A percentile compares a stretch with the other conserved stretches of the same genome.
These are phyloP conservation scores for Squalus acanthias DNA, from an alignment of 2,797 vertebrate genomes.

Conservation along the genomic window DNA sequence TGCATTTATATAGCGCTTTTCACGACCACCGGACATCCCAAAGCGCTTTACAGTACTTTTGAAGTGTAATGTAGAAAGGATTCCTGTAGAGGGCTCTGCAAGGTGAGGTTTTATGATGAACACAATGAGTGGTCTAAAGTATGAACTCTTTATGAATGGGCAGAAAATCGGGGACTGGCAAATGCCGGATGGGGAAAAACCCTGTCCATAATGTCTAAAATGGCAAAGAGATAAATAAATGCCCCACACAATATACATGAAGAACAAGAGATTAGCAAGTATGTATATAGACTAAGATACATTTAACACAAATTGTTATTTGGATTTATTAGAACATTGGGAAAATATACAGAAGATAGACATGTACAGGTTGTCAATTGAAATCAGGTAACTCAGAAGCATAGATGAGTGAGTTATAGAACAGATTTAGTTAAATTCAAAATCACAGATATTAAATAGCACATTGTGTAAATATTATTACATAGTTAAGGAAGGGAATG, in stretches of 20 bases:
- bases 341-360: background rate
- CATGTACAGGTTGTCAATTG: background rate
- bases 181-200: background rate
- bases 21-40: too few species aligned
- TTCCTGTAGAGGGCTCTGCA: background rate
- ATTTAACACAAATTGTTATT: background rate
- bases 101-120: background rate
- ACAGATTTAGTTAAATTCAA: background rate
- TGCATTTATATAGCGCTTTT: too few species aligned
- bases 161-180: background rate
- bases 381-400: background rate
- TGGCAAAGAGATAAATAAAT: background rate
- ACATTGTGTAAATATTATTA: background rate
- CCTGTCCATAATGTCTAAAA: background rate
- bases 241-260: background rate
- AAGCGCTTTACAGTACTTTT: too few species aligned
- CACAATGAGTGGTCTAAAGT: background rate
- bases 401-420: background rate
- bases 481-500: background rate
- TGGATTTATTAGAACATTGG: background rate
- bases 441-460: background rate
- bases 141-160: background rate
- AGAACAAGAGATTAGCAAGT: background rate
- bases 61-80: background rate
- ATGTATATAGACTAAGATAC: background rate